phyloP scores from a whole-genome alignment of 1,140 invertebrate genomes.

The Onthophagus taurus region DNA sequence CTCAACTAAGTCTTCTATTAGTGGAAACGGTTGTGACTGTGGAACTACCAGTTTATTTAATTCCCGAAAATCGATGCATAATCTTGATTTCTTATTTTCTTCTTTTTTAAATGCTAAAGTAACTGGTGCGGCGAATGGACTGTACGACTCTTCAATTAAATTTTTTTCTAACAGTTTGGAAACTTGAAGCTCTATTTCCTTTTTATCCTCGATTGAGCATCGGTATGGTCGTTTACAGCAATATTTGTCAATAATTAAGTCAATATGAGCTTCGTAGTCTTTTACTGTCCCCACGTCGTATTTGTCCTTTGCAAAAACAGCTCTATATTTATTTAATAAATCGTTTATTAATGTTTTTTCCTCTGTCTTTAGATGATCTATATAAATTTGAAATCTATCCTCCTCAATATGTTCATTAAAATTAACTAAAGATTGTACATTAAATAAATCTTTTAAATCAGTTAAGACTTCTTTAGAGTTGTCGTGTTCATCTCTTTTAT shows the following conservation, averaged over 20 bases:
- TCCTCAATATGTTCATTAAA: slow-evolving; percentile 31
- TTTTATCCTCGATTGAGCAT: slow-evolving; percentile 30
- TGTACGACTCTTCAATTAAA: slow-evolving; percentile 6
- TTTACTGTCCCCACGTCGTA: slow-evolving; percentile 26
- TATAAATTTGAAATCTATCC: slow-evolving; percentile 22
- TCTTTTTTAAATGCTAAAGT: not conserved
- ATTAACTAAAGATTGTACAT: slow-evolving; percentile 19
- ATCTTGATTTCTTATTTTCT: slow-evolving; percentile 5
- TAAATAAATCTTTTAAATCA: no score
- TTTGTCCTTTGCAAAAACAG: slow-evolving; percentile 35
- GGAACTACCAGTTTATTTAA: slow-evolving; percentile 1
- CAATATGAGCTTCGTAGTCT: slow-evolving; percentile 29
- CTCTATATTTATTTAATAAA: slow-evolving; percentile 26
- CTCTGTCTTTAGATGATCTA: slow-evolving; percentile 25
- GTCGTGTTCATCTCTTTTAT: not conserved
- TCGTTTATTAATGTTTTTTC: no score
- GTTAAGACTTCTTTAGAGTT: no score
- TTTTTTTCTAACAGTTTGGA: slow-evolving; percentile 31
- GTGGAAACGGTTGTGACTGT: slow-evolving; percentile 20
- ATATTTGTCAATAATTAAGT: slow-evolving; percentile 29
- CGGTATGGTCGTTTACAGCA: no score
- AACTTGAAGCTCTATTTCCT: slow-evolving; percentile 34
- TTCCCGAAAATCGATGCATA: slow-evolving; percentile 7
- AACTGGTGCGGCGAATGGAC: not conserved
- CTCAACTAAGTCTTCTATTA: slow-evolving; percentile 29